Conservation (phyloP, 2,888 invertebrate genomes). For the Tenthredo scrophulariae region DNA sequence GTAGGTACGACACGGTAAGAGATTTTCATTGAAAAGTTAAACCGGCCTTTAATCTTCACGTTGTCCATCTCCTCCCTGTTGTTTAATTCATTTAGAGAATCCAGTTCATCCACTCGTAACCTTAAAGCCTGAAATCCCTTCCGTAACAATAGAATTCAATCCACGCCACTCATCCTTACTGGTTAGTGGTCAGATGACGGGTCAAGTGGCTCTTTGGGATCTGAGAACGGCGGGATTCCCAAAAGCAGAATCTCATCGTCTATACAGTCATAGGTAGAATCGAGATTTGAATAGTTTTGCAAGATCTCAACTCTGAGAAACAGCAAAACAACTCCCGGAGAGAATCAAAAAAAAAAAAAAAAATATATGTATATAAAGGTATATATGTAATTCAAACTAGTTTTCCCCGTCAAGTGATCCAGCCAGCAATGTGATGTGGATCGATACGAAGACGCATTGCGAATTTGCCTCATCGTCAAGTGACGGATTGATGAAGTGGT, state of each 20-base stretch:
- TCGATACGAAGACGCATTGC: conserved; percentile 82
- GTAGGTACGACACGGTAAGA: conserved; percentile 76
- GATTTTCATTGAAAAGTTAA: background rate
- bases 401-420: conserved; percentile 76
- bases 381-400: conserved; percentile 17
- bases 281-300: background rate
- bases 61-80: background rate
- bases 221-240: conserved; percentile 79
- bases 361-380: background rate
- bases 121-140: conserved; percentile 78
- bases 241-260: conserved; percentile 79
- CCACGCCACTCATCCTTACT: conserved; percentile 77
- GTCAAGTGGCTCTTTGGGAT: conserved; percentile 76
- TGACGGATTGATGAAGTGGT: conserved; percentile 85
- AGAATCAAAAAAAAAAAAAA: no score
- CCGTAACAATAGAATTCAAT: conserved; percentile 81
- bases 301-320: background rate
- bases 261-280: conserved; percentile 79
- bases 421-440: conserved; percentile 82
- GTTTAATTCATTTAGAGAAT: conserved; percentile 76
- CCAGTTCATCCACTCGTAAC: conserved; percentile 80
- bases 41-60: background rate
- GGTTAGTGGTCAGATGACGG: conserved; percentile 48
- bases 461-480: conserved; percentile 84
- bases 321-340: background rate